A percentile compares a stretch with the other conserved stretches of the same genome.
Conservation (phyloP, 2,113 vertebrate genomes). For the Paramormyrops kingsleyae region DNA sequence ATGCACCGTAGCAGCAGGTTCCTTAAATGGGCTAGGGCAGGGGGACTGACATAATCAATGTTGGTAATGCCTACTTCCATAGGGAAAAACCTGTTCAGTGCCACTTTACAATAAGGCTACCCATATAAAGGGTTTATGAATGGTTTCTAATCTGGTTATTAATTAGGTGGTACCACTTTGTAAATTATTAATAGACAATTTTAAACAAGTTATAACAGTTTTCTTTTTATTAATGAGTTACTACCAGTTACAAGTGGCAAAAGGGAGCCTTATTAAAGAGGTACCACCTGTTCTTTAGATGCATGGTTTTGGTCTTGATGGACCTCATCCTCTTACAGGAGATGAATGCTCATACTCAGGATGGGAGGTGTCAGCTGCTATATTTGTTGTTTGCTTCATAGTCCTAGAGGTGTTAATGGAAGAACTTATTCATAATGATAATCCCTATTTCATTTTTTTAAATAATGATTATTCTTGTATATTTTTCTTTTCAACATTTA, state of each 20-base stretch:
- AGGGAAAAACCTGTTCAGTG: not conserved
- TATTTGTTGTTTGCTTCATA: conserved; percentile 12
- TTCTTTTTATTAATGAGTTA: too few relatives aligned
- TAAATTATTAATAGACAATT: too few relatives aligned
- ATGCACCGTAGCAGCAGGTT: not conserved
- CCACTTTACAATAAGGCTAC: too few relatives aligned
- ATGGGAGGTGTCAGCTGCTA: not conserved
- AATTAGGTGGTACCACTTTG: too few relatives aligned
- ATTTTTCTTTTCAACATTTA: conserved; percentile 38
- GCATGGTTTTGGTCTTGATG: not conserved
- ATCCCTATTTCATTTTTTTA: not conserved
- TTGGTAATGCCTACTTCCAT: not conserved
- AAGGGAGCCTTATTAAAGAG: too few relatives aligned
- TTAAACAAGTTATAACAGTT: too few relatives aligned
- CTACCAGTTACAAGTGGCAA: too few relatives aligned
- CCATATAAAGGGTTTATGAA: too few relatives aligned
- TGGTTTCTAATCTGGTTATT: too few relatives aligned
- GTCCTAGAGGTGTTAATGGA: not conserved
- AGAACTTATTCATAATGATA: not conserved
- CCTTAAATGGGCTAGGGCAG: not conserved
- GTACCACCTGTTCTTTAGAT: not conserved
- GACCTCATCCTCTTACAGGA: not conserved
- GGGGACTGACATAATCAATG: not conserved
- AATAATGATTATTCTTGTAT: not conserved
- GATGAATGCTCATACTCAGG: not conserved